Conservation (phyloP, 2,113 vertebrate genomes). For the Corythoichthys haematopterus region DNA sequence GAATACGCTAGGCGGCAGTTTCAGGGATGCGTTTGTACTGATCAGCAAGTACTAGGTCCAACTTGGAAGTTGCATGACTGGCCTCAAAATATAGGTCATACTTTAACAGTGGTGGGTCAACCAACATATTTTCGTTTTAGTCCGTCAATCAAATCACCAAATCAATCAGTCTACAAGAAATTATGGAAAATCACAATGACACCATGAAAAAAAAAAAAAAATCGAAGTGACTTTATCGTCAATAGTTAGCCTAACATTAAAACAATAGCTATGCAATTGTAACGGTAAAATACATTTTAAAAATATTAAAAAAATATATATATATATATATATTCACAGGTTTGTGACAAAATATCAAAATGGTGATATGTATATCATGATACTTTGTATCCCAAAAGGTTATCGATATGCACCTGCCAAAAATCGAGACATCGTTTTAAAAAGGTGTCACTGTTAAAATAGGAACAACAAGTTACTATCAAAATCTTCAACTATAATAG, state of each 20-base stretch:
- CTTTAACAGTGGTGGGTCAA: background rate
- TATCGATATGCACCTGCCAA: no score
- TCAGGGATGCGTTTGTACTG: constrained; percentile 15
- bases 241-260: background rate
- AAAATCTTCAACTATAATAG: no score
- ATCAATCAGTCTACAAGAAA: background rate
- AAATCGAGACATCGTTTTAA: no score
- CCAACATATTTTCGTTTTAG: background rate
- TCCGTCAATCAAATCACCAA: background rate
- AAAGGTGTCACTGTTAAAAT: no score
- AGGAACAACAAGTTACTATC: no score
- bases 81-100: background rate
- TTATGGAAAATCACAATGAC: background rate
- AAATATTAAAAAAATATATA: no score
- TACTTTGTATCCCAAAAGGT: no score
- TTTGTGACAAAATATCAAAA: no score
- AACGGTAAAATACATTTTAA: background rate
- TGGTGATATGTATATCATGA: no score
- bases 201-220: background rate
- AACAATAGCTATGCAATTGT: background rate
- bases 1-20: constrained; percentile 29
- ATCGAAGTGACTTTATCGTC: background rate
- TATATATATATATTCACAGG: no score
- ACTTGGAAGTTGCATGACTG: constrained; percentile 18
- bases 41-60: constrained; percentile 29